These are phyloP conservation scores for Dexiosoma caninum DNA, from an alignment of 2,888 invertebrate genomes.

Conservation along the genomic window DNA sequence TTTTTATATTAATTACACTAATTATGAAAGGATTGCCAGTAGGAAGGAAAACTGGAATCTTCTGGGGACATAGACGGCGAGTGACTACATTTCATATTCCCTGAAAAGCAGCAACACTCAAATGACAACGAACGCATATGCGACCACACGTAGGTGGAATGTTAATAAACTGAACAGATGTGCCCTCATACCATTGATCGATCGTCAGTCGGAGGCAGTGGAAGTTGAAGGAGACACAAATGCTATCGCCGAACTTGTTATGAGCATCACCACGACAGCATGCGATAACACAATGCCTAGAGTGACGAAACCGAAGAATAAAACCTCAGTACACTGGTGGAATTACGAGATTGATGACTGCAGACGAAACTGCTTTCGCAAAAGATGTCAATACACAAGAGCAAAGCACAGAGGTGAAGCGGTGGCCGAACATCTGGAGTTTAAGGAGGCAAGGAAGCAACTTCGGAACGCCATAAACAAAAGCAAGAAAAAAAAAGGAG, in stretches of 20 bases:
- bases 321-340: background rate
- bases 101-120: background rate
- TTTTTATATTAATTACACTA: too few species aligned
- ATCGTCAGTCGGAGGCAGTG: too few species aligned
- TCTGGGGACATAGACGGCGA: constrained; percentile 44
- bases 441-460: too few species aligned
- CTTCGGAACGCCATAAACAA: too few species aligned
- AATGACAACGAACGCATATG: background rate
- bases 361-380: background rate
- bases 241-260: background rate
- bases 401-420: background rate
- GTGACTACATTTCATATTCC: constrained; percentile 31
- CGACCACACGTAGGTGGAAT: constrained; percentile 2
- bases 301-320: background rate
- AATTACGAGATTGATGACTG: background rate
- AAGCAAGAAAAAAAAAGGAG: background rate
- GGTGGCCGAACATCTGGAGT: too few species aligned
- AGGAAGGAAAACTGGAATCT: constrained; percentile 32
- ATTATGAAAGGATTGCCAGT: background rate
- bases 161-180: background rate
- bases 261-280: background rate
- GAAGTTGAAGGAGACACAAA: background rate
- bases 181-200: background rate
- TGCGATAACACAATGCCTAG: background rate
- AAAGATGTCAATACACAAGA: background rate